Evolutionary conservation across 1,140 invertebrate genomes (phyloP).

Genomic region (Zaprionus lachaisei): DNA sequence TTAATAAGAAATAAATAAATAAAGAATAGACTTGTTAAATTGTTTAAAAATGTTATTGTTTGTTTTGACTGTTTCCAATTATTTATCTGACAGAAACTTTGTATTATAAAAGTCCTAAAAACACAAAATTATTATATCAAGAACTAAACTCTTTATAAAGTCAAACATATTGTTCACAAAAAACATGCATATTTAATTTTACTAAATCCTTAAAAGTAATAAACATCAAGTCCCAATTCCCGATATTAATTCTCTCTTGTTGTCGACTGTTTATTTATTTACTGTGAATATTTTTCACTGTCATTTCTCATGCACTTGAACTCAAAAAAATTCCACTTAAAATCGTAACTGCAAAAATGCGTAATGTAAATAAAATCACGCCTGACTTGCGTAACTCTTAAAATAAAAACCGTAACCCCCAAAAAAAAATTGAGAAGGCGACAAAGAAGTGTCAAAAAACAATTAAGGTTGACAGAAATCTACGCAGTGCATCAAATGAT

Average conservation of each 20-base stretch:
- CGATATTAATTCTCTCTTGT: conserved; percentile 1
- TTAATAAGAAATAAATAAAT: background rate
- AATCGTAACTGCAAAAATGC: conserved; percentile 65
- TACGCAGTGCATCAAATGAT: conserved; percentile 63
- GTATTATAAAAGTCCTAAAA: background rate
- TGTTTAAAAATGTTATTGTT: background rate
- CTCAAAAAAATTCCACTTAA: conserved; percentile 54
- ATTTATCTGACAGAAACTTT: background rate
- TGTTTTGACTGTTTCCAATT: background rate
- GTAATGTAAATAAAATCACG: conserved; percentile 76
- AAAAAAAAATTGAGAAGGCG: conserved; percentile 8
- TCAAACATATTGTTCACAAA: no score
- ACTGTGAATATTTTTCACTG: conserved; percentile 62
- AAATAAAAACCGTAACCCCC: conserved; percentile 6
- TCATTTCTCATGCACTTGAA: conserved; percentile 65
- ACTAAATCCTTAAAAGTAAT: background rate
- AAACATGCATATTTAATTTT: background rate
- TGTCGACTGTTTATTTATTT: conserved; percentile 46
- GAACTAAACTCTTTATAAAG: background rate
- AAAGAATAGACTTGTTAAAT: no score
- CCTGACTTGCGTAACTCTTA: conserved; percentile 70
- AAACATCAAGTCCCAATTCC: background rate
- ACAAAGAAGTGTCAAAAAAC: conserved; percentile 73
- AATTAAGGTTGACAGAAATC: conserved; percentile 67
- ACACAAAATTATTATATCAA: background rate